phyloP scores from a whole-genome alignment of 2,797 vertebrate genomes.

The Ctenosaura bakeri region DNA sequence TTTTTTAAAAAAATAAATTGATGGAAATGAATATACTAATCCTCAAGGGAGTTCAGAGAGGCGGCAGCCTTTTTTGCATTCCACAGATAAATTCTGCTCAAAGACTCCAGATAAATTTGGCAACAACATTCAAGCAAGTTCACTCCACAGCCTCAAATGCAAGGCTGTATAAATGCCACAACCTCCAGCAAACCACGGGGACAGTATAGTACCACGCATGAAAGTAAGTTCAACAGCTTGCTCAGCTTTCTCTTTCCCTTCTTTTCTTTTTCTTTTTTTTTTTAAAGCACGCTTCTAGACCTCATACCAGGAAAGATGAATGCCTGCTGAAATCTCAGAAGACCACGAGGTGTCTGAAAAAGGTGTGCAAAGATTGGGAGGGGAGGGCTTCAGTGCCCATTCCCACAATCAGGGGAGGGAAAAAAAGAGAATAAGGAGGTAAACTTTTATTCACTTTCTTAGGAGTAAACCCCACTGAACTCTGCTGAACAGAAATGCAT shows the following conservation, averaged over 20 bases:
- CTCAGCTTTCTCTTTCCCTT: too few relatives aligned
- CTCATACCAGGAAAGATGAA: neutral
- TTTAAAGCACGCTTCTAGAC: neutral
- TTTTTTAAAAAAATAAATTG: neutral
- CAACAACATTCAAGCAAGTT: neutral
- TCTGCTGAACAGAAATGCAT: neutral
- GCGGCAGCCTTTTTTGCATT: neutral
- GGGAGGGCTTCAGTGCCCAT: neutral
- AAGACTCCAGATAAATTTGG: neutral
- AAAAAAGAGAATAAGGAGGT: neutral
- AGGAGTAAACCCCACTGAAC: neutral
- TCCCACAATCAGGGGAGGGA: too few relatives aligned
- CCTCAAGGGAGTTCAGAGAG: neutral
- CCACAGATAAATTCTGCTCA: conserved; percentile 4
- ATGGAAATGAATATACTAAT: neutral
- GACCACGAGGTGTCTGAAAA: neutral
- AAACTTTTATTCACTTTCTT: neutral
- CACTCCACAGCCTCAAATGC: neutral
- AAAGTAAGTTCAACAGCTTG: neutral
- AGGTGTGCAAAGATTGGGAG: too few relatives aligned
- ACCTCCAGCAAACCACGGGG: neutral
- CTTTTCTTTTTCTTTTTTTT: neutral
- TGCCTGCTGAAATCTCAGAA: neutral
- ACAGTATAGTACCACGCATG: neutral
- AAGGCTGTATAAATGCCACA: neutral